Evolutionary conservation across 64 coral and sea anemone genomes (phyloP), one percentile per base, ranked within the genome.

Genomic region (Montipora capricornis): DNA sequence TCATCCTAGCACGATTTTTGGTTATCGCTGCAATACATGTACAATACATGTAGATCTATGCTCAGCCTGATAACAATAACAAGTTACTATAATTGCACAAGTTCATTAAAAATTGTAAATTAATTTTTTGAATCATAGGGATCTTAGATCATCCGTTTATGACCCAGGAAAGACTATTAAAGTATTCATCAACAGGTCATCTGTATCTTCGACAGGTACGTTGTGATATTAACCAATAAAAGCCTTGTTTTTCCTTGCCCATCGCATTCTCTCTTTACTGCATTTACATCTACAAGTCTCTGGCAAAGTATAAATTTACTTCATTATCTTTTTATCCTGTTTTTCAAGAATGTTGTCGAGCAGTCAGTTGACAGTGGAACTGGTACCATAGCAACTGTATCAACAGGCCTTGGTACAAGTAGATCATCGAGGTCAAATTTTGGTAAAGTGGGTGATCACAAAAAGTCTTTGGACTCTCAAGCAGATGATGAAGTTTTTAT

Each of bases 61-160:
- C 29, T 37, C 29, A 37, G 29, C 29, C 29, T 37, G 29, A 37
- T 37, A 37, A 37, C 29, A 37, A 37, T 37, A 37, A 37, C 37
- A 37, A 37, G 37, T 37, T 37, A 37, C 37, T 37, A 37, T 2
- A 37, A 2, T 37, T 37, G 37, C 37, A 37, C 37, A 37, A 37
- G 19, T 64, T 64, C 11, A 64, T 11, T 12, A 64, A 12, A 2
- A 64, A 64, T 64, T 64, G 1, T 64, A 16, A 12, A 55, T 37
- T 37, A 37, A 37, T 37, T 37, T 37, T 37, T 37, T 37, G 37
- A 37, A 37, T 37, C 37, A n/a, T 62, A 99, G 98, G 98, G 79
- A 99, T 99, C 78, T 68, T 99, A 44, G 98, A 99, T 87, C 98
- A 99, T 78, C 98, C 98, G 81, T 99, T 99, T 76, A 99, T 99